Percentiles rank a stretch among this genome's conserved stretches.
Evolutionary conservation across 2,113 vertebrate genomes (phyloP).

Genomic region (Percina caprodes): DNA sequence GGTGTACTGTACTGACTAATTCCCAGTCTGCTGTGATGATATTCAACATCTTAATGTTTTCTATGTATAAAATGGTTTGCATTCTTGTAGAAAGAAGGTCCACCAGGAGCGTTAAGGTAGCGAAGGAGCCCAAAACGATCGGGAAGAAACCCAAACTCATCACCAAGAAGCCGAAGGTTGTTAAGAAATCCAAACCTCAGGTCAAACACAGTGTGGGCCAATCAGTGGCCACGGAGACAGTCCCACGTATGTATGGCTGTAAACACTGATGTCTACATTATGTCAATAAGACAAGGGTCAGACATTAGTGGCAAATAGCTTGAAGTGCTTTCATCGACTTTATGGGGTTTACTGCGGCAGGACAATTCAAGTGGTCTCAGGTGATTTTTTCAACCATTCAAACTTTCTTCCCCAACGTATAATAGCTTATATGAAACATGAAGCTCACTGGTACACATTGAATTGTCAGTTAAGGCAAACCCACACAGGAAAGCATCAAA

Average conservation of each 20-base stretch:
- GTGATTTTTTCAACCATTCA: background rate
- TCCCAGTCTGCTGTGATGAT: background rate
- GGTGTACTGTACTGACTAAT: background rate
- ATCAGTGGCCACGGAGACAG: constrained; percentile 18
- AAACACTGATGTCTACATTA: constrained; percentile 48
- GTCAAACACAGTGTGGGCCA: constrained; percentile 28
- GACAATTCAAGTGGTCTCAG: background rate
- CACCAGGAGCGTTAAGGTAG: constrained; percentile 53
- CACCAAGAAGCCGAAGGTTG: constrained; percentile 42
- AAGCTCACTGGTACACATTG: background rate
- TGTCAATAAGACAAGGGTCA: constrained; percentile 36
- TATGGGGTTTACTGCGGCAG: background rate
- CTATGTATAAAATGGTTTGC: constrained; percentile 22
- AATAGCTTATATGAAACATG: background rate
- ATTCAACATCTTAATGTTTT: background rate
- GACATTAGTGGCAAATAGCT: constrained; percentile 10
- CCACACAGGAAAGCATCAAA: background rate
- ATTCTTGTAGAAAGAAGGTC: constrained; percentile 61
- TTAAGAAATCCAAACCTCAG: constrained; percentile 45
- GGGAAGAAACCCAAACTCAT: constrained; percentile 60
- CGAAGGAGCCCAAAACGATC: constrained; percentile 50
- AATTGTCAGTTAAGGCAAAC: background rate
- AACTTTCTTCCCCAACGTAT: background rate
- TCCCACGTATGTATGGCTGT: constrained; percentile 67
- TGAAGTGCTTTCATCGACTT: background rate